Evolutionary conservation across 37 sponge, comb jelly and placozoan genomes (phyloP).

Genomic region (Ianthella basta): DNA sequence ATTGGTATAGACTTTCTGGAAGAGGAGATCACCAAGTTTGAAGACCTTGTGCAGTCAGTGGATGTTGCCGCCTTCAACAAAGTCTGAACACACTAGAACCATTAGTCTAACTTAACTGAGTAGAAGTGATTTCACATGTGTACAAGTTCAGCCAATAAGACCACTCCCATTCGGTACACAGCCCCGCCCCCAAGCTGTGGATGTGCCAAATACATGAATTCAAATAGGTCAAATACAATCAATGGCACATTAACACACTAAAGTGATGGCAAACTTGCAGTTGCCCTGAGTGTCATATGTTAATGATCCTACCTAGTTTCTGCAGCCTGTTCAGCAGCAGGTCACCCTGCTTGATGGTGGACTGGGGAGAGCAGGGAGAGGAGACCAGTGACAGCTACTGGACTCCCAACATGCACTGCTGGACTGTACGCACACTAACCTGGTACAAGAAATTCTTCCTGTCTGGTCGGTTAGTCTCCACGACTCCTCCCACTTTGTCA

Average conservation of each 20-base stretch:
- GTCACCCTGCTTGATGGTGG: conserved; percentile 97
- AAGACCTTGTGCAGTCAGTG: conserved; percentile 89
- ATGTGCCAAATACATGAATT: too few species aligned
- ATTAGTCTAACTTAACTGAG: conserved; percentile 9
- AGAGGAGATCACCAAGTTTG: conserved; percentile 79
- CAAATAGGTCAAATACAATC: too few species aligned
- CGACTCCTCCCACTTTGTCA: conserved; percentile 97
- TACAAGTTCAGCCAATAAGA: too few species aligned
- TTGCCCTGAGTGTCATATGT: conserved; percentile 40
- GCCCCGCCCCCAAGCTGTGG: too few species aligned
- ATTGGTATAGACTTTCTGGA: conserved; percentile 92
- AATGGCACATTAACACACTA: too few species aligned
- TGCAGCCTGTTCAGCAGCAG: conserved; percentile 93
- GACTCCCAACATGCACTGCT: not conserved
- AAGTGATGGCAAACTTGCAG: too few species aligned
- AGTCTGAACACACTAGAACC: conserved; percentile 66
- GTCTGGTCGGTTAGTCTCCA: conserved; percentile 81
- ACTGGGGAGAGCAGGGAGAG: conserved; percentile 49
- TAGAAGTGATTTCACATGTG: too few species aligned
- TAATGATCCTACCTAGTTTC: conserved; percentile 94
- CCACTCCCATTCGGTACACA: too few species aligned
- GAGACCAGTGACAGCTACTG: not conserved
- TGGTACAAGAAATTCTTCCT: conserved; percentile 93
- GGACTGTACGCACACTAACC: conserved; percentile 54
- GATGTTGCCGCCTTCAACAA: conserved; percentile 95